Percentiles rank a stretch among this genome's conserved stretches.
phyloP scores from a whole-genome alignment of 2,797 vertebrate genomes.

The Acrocephalus scirpaceus region DNA sequence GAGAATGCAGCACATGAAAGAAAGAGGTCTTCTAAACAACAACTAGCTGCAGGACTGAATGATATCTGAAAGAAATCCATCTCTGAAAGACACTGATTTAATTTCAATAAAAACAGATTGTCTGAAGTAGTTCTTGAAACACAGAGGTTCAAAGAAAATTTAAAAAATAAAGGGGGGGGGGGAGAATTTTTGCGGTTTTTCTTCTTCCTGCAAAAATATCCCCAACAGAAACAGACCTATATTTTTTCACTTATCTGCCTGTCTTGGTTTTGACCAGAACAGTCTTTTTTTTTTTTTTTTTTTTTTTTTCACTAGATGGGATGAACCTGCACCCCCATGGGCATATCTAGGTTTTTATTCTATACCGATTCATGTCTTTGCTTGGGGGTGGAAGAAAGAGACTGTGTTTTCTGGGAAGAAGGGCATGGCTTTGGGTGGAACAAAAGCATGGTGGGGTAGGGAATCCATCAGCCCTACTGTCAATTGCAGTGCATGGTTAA shows the following conservation, averaged over 20 bases:
- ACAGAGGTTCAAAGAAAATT: not conserved
- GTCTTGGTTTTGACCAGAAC: not conserved
- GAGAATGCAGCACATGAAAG: not conserved
- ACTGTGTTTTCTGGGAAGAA: not conserved
- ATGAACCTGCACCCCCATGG: not conserved
- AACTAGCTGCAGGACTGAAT: not conserved
- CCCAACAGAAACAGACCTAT: not conserved
- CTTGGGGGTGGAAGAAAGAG: rapidly evolving
- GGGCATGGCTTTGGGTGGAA: not conserved
- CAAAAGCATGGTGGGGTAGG: rapidly evolving
- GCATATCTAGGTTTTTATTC: not conserved
- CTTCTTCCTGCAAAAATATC: not conserved
- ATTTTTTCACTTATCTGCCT: not conserved
- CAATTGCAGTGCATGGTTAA: rapidly evolving
- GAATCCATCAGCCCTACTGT: not conserved
- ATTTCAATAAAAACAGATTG: not conserved
- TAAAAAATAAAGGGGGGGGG: rapidly evolving
- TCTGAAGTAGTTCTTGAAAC: not conserved
- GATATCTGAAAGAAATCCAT: not conserved
- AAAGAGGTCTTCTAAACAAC: not conserved
- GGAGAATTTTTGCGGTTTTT: not conserved
- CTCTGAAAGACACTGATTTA: not conserved
- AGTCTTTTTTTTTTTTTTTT: too few relatives aligned
- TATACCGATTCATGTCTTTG: not conserved
- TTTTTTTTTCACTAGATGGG: too few relatives aligned